Evolutionary conservation across 2,113 vertebrate genomes (phyloP), one percentile per base, ranked within the genome.

Genomic region (Chloebia gouldiae): DNA sequence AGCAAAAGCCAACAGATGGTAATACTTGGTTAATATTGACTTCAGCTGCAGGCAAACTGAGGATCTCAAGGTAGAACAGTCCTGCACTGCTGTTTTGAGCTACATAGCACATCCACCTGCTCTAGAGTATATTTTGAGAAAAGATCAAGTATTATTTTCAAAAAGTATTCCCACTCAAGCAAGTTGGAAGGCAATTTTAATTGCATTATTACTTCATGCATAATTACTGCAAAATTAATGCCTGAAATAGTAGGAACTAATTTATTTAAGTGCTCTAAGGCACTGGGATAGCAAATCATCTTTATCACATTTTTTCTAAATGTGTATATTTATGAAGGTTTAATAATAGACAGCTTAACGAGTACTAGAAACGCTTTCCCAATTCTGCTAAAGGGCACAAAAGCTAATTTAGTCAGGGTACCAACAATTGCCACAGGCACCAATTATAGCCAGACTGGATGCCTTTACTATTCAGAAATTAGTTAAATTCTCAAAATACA

Each of bases 211-310:
- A 45, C 81, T 84, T 96, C 95, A 95, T 93, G 81, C 92, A 93
- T 97, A 97, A 96, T 95, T 95, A 96, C 92, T 22, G 27, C 76
- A 96, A 68, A 76, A 95, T 81, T 92, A 92, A 94, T 33, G 92
- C 63, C 95, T 84, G 88, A 89, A 97, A 96, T 89, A 93, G 92
- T 87, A 85, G 24, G 81, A 96, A 76, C 89, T 93, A 96, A 96
- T 95, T 95, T 97, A 96, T 93, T 97, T 90, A 95, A 96, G 79
- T 15, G 92, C 93, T 96, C 81, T 76, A 96, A 97, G 94, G 90
- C 92, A 96, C 47, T 76, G 24, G 73, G 87, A 96, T 25, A 93
- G 85, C 69, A 97, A 96, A 78, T 83, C 60, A 81, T 82, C 90
- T 84, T 88, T 70, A 83, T 93, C n/a, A n/a, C n/a, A n/a, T n/a